Conservation (phyloP, 2,888 invertebrate species). For the Koerneria pararmatus region DNA sequence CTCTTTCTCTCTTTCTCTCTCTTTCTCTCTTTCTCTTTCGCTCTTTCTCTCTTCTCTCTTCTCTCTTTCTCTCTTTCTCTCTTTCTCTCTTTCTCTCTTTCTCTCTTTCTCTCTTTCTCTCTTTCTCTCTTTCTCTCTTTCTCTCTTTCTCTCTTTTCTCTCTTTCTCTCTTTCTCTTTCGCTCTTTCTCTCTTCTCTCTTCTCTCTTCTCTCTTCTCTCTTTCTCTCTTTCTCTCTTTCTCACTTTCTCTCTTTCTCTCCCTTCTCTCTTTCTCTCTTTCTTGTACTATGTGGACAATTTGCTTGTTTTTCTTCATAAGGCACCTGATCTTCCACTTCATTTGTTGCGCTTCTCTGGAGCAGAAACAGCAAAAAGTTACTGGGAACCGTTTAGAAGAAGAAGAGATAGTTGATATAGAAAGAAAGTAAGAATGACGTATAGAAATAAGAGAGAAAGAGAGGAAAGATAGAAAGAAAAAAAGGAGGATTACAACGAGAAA, state of each 20-base stretch:
- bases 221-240: neutral
- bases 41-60: neutral
- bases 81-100: neutral
- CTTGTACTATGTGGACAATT: too few species aligned
- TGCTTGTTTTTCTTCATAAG: too few species aligned
- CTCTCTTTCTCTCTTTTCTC: neutral
- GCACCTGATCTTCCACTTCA: too few species aligned
- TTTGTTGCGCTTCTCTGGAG: too few species aligned
- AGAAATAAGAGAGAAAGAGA: too few species aligned
- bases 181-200: neutral
- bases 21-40: neutral
- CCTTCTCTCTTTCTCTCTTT: neutral
- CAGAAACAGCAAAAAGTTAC: too few species aligned
- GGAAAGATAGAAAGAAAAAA: too few species aligned
- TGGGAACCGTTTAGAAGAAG: too few species aligned
- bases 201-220: neutral
- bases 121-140: neutral
- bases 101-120: neutral
- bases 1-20: slow-evolving; percentile 3
- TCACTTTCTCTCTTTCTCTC: neutral
- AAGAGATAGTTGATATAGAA: too few species aligned
- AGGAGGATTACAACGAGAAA: too few species aligned
- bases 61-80: neutral
- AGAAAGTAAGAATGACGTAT: too few species aligned
- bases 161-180: neutral